Conservation (phyloP, 2,888 invertebrate genomes). For the Heterodera filipjevi region DNA sequence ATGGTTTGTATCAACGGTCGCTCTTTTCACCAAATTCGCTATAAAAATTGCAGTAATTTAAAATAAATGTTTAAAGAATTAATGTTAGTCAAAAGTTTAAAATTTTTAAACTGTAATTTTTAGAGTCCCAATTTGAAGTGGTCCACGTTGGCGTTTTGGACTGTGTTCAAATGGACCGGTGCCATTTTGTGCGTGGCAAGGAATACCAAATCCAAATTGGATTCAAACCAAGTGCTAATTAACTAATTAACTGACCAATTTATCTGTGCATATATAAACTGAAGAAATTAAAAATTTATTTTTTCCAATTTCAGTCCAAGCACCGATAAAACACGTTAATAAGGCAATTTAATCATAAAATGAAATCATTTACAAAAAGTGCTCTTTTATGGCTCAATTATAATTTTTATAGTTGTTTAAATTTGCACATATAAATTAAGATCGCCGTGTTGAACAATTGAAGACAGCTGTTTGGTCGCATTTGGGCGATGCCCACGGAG, state of each 20-base stretch:
- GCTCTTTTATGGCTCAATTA: no score
- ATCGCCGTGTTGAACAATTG: conserved; percentile 36
- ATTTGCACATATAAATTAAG: conserved; percentile 20
- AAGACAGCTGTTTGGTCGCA: conserved; percentile 40
- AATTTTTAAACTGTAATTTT: background rate
- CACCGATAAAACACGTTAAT: no score
- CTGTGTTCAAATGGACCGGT: conserved; percentile 35
- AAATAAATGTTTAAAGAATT: background rate
- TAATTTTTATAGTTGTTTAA: no score
- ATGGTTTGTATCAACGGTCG: background rate
- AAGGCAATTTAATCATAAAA: no score
- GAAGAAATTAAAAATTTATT: no score
- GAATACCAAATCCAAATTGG: conserved; percentile 31
- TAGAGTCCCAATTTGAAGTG: conserved; percentile 45
- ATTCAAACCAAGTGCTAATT: conserved; percentile 26
- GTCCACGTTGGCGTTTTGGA: conserved; percentile 40
- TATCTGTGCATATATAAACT: no score
- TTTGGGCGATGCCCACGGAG: conserved; percentile 39
- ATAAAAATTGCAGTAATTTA: conserved; percentile 27
- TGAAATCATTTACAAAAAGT: background rate
- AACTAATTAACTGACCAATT: background rate
- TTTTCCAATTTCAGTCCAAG: no score
- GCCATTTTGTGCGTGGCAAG: conserved; percentile 27
- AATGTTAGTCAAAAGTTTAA: background rate
- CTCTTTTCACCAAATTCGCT: conserved; percentile 22